These are phyloP conservation scores for Lasiurus borealis DNA, from an alignment of 2,113 vertebrate species.

Conservation along the genomic window DNA sequence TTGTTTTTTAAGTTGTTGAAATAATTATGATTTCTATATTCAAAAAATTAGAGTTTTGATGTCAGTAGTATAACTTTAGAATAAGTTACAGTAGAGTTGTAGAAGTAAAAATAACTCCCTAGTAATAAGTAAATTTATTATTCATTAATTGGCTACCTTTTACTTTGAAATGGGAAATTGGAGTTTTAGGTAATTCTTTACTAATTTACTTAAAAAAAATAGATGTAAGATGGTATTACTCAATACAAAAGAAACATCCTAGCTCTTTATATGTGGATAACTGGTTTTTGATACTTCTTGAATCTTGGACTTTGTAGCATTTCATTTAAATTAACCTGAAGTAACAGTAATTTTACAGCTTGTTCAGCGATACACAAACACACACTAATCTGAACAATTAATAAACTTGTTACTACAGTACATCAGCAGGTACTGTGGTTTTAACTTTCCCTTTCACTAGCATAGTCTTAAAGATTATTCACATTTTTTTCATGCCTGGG, in stretches of 20 bases:
- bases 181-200: slow-evolving; percentile 61
- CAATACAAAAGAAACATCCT: background rate
- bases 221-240: background rate
- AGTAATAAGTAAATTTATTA: background rate
- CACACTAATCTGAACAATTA: background rate
- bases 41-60: background rate
- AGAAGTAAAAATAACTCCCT: slow-evolving; percentile 30
- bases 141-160: slow-evolving; percentile 1
- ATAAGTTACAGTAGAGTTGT: background rate
- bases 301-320: slow-evolving; percentile 44
- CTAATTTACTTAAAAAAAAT: slow-evolving; percentile 56
- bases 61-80: background rate
- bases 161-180: slow-evolving; percentile 59
- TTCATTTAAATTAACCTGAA: slow-evolving; percentile 24
- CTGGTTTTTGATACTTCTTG: slow-evolving; percentile 49
- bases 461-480: slow-evolving; percentile 45
- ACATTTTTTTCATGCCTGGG: background rate
- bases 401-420: background rate
- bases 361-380: background rate
- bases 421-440: background rate
- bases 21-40: slow-evolving; percentile 34
- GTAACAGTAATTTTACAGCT: background rate
- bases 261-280: background rate
- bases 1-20: slow-evolving; percentile 64
- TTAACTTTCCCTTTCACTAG: slow-evolving; percentile 53